These are phyloP conservation scores for Melieria omissa DNA, from an alignment of 2,888 invertebrate genomes.

Conservation along the genomic window DNA sequence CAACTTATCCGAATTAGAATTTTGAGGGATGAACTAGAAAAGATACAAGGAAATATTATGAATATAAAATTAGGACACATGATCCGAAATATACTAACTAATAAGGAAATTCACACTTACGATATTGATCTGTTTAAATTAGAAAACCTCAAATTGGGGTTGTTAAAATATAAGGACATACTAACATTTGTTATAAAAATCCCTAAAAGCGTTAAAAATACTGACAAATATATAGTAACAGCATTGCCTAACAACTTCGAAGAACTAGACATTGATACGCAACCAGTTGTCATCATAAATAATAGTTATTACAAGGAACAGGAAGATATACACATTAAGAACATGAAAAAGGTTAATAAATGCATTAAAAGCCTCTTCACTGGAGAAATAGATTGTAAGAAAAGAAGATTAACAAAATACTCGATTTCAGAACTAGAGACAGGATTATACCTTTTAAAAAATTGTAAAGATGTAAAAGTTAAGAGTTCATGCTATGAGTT, in stretches of 20 bases:
- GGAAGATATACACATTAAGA: constrained; percentile 14
- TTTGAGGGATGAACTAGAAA: no score
- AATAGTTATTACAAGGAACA: constrained; percentile 18
- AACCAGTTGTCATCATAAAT: constrained; percentile 17
- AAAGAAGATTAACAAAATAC: neutral
- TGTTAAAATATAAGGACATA: constrained; percentile 19
- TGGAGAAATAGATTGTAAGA: constrained; percentile 12
- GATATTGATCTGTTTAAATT: no score
- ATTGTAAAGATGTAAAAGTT: constrained; percentile 4
- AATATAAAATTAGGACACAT: no score
- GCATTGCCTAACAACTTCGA: constrained; percentile 27
- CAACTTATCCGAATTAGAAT: no score
- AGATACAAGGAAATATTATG: no score
- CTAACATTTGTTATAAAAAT: constrained; percentile 28
- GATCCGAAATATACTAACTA: no score
- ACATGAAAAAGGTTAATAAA: neutral
- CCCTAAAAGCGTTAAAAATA: constrained; percentile 10
- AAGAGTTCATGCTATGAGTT: neutral
- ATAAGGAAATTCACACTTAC: no score
- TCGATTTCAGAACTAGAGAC: no score
- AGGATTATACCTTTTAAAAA: constrained; percentile 9
- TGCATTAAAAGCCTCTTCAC: constrained; percentile 9
- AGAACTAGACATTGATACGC: constrained; percentile 23
- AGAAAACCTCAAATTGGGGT: no score
- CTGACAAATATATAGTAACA: constrained; percentile 14